Evolutionary conservation across 2,888 invertebrate species (phyloP).

Genomic region (Exocentrus adspersus): DNA sequence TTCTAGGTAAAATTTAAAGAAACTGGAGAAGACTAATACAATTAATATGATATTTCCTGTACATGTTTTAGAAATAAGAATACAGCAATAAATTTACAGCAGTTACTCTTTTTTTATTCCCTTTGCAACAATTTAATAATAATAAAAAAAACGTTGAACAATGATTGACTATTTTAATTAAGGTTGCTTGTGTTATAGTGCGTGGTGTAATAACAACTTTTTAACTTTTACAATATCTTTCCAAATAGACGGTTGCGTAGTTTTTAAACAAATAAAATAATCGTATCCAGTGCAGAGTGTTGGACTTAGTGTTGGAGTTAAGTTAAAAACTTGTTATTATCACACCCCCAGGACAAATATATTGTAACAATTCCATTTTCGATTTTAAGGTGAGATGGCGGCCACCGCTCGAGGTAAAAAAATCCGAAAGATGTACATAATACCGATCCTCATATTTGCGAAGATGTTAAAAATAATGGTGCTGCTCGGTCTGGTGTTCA

Average conservation of each 20-base stretch:
- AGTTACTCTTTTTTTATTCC: too few relatives aligned
- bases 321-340: conserved; percentile 45
- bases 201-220: conserved; percentile 39
- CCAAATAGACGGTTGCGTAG: not conserved
- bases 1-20: not conserved
- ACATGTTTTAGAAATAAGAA: too few relatives aligned
- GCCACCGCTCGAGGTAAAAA: conserved; percentile 25
- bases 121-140: too few relatives aligned
- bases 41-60: too few relatives aligned
- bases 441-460: conserved; percentile 67
- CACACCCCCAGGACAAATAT: not conserved
- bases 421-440: conserved; percentile 48
- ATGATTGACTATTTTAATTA: too few relatives aligned
- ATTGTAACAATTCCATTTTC: not conserved
- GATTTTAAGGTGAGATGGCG: conserved; percentile 23
- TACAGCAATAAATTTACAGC: too few relatives aligned
- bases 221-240: conserved; percentile 35
- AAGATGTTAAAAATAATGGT: conserved; percentile 69
- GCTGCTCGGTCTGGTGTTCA: conserved; percentile 70
- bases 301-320: too few relatives aligned
- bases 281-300: too few relatives aligned
- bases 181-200: too few relatives aligned
- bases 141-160: too few relatives aligned
- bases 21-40: too few relatives aligned
- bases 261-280: too few relatives aligned